Conservation (phyloP, 2,797 vertebrate species). For the Taenioides sp. region DNA sequence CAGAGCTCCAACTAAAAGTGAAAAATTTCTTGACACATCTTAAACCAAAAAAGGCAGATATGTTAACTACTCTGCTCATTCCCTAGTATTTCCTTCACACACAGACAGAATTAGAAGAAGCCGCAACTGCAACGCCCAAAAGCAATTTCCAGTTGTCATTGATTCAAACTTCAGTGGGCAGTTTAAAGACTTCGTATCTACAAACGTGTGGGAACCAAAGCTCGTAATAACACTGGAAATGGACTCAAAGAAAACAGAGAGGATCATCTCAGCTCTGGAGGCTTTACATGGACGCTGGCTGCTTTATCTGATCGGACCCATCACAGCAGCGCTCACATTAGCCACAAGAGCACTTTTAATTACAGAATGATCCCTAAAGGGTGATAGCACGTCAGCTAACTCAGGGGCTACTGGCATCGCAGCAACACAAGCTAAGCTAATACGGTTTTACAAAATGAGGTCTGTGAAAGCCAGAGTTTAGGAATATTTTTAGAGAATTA, state of each 20-base stretch:
- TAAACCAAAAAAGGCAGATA: neutral
- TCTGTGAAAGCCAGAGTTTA: conserved; percentile 8
- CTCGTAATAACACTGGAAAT: conserved; percentile 7
- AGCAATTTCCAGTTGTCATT: neutral
- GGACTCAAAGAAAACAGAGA: conserved; percentile 27
- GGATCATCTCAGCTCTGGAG: conserved; percentile 46
- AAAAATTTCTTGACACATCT: too few relatives aligned
- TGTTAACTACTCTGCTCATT: neutral
- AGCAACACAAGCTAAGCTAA: conserved; percentile 61
- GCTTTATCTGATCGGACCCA: conserved; percentile 68
- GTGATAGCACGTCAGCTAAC: conserved; percentile 40
- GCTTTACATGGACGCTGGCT: conserved; percentile 61
- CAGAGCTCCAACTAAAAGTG: too few relatives aligned
- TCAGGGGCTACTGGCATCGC: conserved; percentile 34
- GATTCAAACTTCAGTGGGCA: neutral
- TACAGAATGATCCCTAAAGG: conserved; percentile 57
- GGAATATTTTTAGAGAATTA: conserved; percentile 14
- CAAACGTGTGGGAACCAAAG: neutral
- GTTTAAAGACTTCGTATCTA: neutral
- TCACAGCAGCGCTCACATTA: conserved; percentile 57
- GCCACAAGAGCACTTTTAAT: conserved; percentile 67
- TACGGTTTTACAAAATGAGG: conserved; percentile 29
- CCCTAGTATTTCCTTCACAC: neutral
- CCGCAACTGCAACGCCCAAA: neutral
- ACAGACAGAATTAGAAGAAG: neutral